Evolutionary conservation across 2,797 vertebrate genomes (phyloP), one percentile per base, ranked within the genome.

Genomic region (Brotula barbata): DNA sequence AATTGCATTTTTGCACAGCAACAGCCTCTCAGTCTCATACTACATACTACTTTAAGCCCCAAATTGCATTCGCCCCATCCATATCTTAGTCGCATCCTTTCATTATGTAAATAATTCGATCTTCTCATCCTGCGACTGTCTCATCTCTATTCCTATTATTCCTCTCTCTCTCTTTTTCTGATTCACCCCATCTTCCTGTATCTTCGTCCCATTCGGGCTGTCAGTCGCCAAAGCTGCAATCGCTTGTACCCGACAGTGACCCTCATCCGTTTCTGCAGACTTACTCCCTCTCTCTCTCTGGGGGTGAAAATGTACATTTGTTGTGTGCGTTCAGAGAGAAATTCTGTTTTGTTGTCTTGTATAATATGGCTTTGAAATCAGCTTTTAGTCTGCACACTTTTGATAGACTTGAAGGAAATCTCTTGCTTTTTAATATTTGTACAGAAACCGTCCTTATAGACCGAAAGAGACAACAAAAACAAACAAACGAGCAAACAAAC

Each of bases 1-100:
- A 71, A 78, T 64, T 65, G 50, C 43, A 58, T 74, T 69, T 68
- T 63, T 60, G n/a, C n/a, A n/a, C n/a, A n/a, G n/a, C n/a, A n/a
- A n/a, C n/a, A n/a, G n/a, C n/a, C n/a, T n/a, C n/a, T n/a, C n/a
- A n/a, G n/a, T n/a, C n/a, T n/a, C n/a, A n/a, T n/a, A n/a, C n/a
- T n/a, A n/a, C n/a, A n/a, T n/a, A n/a, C n/a, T n/a, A n/a, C n/a
- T n/a, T n/a, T n/a, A n/a, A 77, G 74, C 55, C 65, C 47, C 36
- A n/a, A 11, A 19, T 65, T 60, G 44, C 52, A 68, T 58, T 19
- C 22, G 3, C n/a, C 23, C 58, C 48, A 41, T 47, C 41, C 23
- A 46, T 37, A 17, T 60, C 45, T 58, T n/a, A 31, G 66, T 54
- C 49, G 60, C 50, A 64, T 66, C 31, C 57, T 71, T 75, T 64